These are phyloP conservation scores for Phataginus tricuspis DNA, from an alignment of 2,797 vertebrate species.

Conservation along the genomic window DNA sequence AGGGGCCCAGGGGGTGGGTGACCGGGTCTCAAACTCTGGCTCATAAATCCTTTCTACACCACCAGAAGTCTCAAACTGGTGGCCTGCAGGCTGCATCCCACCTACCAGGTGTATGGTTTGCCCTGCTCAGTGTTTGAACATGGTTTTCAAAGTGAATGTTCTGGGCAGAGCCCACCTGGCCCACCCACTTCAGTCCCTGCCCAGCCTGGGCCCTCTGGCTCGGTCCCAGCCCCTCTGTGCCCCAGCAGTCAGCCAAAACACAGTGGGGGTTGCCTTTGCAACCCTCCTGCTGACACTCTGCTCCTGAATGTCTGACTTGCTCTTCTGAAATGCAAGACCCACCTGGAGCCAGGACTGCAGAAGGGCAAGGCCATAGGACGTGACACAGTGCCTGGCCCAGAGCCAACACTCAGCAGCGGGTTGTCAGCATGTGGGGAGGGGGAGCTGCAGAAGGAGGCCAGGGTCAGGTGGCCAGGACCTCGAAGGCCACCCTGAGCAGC, in stretches of 20 bases:
- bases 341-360: neutral
- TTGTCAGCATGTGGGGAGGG: neutral
- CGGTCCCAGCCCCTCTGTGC: neutral
- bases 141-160: neutral
- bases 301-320: neutral
- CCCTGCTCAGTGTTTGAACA: neutral
- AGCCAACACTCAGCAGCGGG: rapidly evolving
- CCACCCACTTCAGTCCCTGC: rapidly evolving
- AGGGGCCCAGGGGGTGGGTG: too few species aligned
- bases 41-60: neutral
- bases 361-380: neutral
- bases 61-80: neutral
- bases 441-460: neutral
- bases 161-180: neutral
- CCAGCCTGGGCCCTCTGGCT: neutral
- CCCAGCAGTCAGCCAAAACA: neutral
- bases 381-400: neutral
- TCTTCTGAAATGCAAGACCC: neutral
- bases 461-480: neutral
- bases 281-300: rapidly evolving
- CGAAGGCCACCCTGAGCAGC: neutral
- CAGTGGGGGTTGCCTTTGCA: neutral
- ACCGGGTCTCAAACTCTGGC: neutral
- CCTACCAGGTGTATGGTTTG: neutral
- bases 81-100: rapidly evolving